Percentiles rank a stretch among this genome's conserved stretches.
phyloP scores from a whole-genome alignment of 2,113 vertebrate species.

The Clarias macrocephalus region DNA sequence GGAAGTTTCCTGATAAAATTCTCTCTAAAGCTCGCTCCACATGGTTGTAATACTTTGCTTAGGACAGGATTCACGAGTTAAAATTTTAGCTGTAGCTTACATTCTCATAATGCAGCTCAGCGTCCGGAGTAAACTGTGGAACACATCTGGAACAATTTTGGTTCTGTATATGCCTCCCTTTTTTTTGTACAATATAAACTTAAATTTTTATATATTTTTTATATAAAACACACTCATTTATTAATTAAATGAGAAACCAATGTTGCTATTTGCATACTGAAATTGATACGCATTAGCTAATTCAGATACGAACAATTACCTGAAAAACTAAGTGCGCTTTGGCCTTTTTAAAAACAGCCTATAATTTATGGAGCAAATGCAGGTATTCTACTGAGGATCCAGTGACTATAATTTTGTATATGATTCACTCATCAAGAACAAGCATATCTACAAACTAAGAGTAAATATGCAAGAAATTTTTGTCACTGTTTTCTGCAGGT shows the following conservation, averaged over 20 bases:
- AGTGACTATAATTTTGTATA: background rate
- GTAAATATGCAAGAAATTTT: background rate
- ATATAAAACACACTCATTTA: too few species aligned
- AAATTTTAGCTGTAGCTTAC: background rate
- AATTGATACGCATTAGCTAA: background rate
- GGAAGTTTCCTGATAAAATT: conserved; percentile 26
- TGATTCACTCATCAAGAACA: background rate
- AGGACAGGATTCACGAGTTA: background rate
- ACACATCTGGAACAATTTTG: background rate
- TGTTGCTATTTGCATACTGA: background rate
- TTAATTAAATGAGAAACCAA: background rate
- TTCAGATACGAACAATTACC: background rate
- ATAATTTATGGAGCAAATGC: background rate
- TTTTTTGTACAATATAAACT: too few species aligned
- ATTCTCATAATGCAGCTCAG: background rate
- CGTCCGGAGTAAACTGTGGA: background rate
- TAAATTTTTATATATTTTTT: too few species aligned
- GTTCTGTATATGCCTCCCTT: background rate
- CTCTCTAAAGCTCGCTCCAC: background rate
- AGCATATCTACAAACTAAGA: background rate
- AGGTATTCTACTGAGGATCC: background rate
- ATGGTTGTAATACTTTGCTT: too few species aligned
- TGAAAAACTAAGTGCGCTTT: background rate
- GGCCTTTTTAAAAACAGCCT: background rate
- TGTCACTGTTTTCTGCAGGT: background rate